phyloP scores from a whole-genome alignment of 2,888 invertebrate genomes.

The Terebella lapidaria region DNA sequence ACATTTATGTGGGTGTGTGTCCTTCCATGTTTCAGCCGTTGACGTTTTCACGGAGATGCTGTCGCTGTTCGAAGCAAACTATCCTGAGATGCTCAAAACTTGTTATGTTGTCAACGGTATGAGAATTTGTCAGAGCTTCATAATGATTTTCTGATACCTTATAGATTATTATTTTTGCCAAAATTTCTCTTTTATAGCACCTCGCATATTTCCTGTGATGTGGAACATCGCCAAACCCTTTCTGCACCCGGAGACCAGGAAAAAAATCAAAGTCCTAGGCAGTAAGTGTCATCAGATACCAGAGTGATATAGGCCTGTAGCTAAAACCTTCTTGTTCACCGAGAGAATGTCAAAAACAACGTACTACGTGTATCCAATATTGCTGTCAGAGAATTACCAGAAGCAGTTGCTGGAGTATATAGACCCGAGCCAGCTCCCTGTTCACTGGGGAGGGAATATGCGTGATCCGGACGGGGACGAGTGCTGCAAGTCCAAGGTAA shows the following conservation, averaged over 20 bases:
- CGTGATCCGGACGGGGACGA: conserved; percentile 22
- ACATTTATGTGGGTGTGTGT: too few relatives aligned
- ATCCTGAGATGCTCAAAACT: conserved; percentile 19
- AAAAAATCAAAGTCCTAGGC: conserved; percentile 81
- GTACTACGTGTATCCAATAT: too few relatives aligned
- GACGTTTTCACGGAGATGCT: conserved; percentile 18
- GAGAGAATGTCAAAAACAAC: too few relatives aligned
- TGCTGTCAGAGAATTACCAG: conserved; percentile 26
- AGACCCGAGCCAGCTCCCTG: conserved; percentile 21
- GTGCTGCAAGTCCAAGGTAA: conserved; percentile 15
- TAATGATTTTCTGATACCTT: too few relatives aligned
- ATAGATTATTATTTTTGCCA: too few relatives aligned
- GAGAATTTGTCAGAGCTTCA: too few relatives aligned
- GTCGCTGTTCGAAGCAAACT: conserved; percentile 18
- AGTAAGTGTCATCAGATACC: too few relatives aligned
- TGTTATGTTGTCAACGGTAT: conserved; percentile 22
- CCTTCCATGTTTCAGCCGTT: too few relatives aligned
- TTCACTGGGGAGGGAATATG: conserved; percentile 23
- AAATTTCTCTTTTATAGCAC: too few relatives aligned
- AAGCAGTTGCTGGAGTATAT: conserved; percentile 19
- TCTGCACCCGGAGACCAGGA: conserved; percentile 82
- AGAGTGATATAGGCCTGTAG: too few relatives aligned
- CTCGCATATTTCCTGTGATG: conserved; percentile 72
- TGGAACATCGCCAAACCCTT: conserved; percentile 82
- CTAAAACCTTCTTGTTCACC: too few relatives aligned